Percentiles rank a stretch among this genome's conserved stretches.
Evolutionary conservation across 2,113 vertebrate species (phyloP).

Genomic region (Craseonycteris thonglongyai): DNA sequence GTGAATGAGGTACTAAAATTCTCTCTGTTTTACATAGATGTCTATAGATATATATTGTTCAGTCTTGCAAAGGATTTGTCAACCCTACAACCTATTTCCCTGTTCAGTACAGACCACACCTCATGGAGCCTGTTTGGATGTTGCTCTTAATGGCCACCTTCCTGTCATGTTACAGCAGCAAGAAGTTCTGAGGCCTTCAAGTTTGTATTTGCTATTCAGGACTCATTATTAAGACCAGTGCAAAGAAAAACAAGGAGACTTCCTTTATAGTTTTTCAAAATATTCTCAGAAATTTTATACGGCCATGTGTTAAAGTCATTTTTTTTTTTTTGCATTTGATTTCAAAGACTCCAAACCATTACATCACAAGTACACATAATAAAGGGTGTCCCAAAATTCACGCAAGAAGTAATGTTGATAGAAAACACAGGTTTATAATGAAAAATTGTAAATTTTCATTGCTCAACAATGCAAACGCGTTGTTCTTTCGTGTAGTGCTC

Average conservation of each 20-base stretch:
- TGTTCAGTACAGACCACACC: too few relatives aligned
- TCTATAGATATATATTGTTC: neutral
- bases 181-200: neutral
- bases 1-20: neutral
- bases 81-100: neutral
- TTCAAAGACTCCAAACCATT: neutral
- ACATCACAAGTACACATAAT: accelerated
- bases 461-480: too few relatives aligned
- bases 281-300: neutral
- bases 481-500: too few relatives aligned
- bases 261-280: neutral
- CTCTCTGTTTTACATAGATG: neutral
- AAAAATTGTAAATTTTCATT: too few relatives aligned
- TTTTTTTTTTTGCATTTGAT: neutral
- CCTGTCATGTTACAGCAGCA: accelerated
- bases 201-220: neutral
- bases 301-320: neutral
- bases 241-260: neutral
- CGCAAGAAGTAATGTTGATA: too few relatives aligned
- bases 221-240: neutral
- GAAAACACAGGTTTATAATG: too few relatives aligned
- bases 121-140: neutral
- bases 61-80: neutral
- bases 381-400: too few relatives aligned
- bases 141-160: neutral